Conservation (phyloP, 2,888 invertebrate genomes). For the Acrobasis repandana region DNA sequence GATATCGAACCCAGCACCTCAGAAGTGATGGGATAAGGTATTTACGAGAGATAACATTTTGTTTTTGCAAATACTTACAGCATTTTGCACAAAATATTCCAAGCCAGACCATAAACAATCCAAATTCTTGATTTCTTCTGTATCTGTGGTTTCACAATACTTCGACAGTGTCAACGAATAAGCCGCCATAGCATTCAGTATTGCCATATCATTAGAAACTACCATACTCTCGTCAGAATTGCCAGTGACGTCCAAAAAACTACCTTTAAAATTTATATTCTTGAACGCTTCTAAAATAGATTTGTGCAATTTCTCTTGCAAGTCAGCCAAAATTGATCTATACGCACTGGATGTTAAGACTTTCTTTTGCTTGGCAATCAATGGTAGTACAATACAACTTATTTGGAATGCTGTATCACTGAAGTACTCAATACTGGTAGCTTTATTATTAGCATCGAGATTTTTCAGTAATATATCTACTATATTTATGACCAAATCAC, state of each 20-base stretch:
- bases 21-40: too few relatives aligned
- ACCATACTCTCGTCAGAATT: constrained; percentile 56
- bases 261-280: constrained; percentile 59
- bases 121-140: constrained; percentile 60
- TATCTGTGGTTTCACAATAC: constrained; percentile 65
- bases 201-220: constrained; percentile 53
- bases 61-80: constrained; percentile 56
- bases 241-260: constrained; percentile 38
- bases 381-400: constrained; percentile 63
- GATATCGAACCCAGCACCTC: too few relatives aligned
- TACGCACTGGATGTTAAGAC: constrained; percentile 61
- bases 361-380: constrained; percentile 70
- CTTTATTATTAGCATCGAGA: constrained; percentile 41
- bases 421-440: constrained; percentile 56
- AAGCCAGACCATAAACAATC: constrained; percentile 65
- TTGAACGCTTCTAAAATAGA: constrained; percentile 62
- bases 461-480: constrained; percentile 59
- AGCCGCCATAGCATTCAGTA: constrained; percentile 69
- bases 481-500: constrained; percentile 63
- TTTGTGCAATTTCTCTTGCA: constrained; percentile 70
- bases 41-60: too few relatives aligned
- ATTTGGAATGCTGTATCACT: constrained; percentile 68
- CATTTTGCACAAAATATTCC: constrained; percentile 63
- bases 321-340: constrained; percentile 65
- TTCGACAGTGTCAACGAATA: constrained; percentile 67